Evolutionary conservation across 2,797 vertebrate species (phyloP).

Genomic region (Ceyx erithaca): DNA sequence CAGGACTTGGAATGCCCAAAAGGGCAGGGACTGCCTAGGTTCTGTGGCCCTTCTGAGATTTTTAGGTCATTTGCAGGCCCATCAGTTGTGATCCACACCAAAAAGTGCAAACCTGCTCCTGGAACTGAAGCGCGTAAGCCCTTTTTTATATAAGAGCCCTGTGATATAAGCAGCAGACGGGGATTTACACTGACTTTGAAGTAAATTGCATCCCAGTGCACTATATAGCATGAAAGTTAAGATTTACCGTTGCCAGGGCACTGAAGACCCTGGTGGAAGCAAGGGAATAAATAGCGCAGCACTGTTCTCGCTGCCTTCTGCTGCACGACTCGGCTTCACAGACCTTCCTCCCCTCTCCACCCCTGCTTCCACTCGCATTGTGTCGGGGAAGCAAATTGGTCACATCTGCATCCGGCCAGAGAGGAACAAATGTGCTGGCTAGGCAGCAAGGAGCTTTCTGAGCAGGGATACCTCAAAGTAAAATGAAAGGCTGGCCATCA

Average conservation of each 20-base stretch:
- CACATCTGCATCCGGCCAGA: conserved; percentile 62
- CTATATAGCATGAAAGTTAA: conserved; percentile 80
- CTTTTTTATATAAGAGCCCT: conserved; percentile 77
- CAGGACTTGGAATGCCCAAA: not conserved
- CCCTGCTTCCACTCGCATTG: conserved; percentile 56
- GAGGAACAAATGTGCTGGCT: conserved; percentile 65
- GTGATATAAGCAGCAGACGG: conserved; percentile 60
- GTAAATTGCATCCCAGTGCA: conserved; percentile 79
- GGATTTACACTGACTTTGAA: conserved; percentile 80
- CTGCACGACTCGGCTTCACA: conserved; percentile 44
- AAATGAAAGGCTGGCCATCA: conserved; percentile 65
- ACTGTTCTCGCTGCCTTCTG: conserved; percentile 62
- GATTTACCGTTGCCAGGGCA: conserved; percentile 78
- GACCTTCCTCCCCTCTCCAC: conserved; percentile 69
- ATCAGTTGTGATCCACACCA: conserved; percentile 25
- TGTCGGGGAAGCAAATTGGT: conserved; percentile 53
- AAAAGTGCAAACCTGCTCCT: conserved; percentile 9
- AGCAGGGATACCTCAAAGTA: conserved; percentile 22
- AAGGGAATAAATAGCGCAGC: conserved; percentile 71
- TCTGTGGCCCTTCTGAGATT: conserved; percentile 32
- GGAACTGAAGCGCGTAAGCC: conserved; percentile 49
- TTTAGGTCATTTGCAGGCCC: conserved; percentile 39
- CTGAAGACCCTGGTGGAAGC: conserved; percentile 73
- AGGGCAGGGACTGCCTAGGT: not conserved
- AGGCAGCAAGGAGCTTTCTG: conserved; percentile 45